Conservation (phyloP, 2,888 invertebrate species). For the Noctua janthe region DNA sequence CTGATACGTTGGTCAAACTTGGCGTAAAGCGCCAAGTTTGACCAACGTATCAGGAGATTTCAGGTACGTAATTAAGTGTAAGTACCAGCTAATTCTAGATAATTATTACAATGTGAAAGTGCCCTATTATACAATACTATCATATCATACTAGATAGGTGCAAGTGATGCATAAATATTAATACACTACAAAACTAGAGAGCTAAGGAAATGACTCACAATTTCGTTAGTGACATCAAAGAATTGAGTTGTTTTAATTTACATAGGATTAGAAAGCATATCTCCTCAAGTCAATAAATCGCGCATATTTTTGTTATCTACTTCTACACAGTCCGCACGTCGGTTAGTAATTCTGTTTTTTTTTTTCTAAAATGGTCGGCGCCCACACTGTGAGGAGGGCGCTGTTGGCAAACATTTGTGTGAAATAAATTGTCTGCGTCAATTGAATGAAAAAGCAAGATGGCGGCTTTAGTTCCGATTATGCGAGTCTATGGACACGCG, state of each 20-base stretch:
- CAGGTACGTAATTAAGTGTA: conserved; percentile 16
- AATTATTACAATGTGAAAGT: conserved; percentile 5
- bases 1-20: neutral
- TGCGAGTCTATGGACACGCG: neutral
- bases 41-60: no score
- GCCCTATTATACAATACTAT: conserved; percentile 21
- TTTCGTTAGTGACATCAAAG: neutral
- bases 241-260: neutral
- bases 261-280: conserved; percentile 37
- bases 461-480: no score
- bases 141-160: neutral
- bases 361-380: conserved; percentile 5
- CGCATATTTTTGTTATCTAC: conserved; percentile 7
- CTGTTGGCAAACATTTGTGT: neutral
- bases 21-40: no score
- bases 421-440: neutral
- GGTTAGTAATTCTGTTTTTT: neutral
- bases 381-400: neutral
- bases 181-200: neutral
- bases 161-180: conserved; percentile 1
- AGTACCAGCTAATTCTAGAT: conserved; percentile 8
- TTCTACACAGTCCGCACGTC: neutral
- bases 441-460: neutral
- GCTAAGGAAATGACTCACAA: conserved; percentile 6
- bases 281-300: conserved; percentile 12